A percentile compares a stretch with the other conserved stretches of the same genome.
Conservation (phyloP, 1,140 invertebrate species). For the Leptestheria dahalacensis region DNA sequence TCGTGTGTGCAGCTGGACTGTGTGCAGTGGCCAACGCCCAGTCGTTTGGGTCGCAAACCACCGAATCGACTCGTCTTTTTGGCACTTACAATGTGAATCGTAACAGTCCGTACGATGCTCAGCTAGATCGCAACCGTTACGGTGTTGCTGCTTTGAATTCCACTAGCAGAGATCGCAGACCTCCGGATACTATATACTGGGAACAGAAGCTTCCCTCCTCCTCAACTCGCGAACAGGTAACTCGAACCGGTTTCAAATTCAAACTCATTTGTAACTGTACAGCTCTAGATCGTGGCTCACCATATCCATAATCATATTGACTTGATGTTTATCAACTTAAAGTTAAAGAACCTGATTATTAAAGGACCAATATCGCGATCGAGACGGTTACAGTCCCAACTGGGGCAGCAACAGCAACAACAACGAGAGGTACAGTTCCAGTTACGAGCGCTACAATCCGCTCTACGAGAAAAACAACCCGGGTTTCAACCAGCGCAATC, state of each 20-base stretch:
- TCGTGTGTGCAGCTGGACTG: too few relatives aligned
- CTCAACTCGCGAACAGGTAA: neutral
- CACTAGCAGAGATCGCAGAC: neutral
- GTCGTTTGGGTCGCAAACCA: neutral
- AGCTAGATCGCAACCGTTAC: constrained; percentile 1
- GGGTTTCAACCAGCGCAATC: neutral
- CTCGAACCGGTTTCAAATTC: too few relatives aligned
- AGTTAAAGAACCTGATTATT: neutral
- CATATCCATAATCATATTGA: too few relatives aligned
- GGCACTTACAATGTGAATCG: constrained; percentile 13
- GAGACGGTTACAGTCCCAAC: constrained; percentile 5
- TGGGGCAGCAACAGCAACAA: neutral
- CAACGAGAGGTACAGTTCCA: neutral
- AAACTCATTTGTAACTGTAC: too few relatives aligned
- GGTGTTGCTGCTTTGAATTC: neutral
- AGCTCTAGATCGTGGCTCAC: too few relatives aligned
- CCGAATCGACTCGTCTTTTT: constrained; percentile 11
- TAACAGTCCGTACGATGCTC: constrained; percentile 8
- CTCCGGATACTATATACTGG: constrained; percentile 13
- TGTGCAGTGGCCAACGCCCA: neutral
- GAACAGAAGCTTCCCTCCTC: constrained; percentile 3
- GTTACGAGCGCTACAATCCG: neutral
- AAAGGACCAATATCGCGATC: neutral
- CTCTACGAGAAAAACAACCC: neutral
- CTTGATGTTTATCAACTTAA: neutral